phyloP scores from a whole-genome alignment of 2,113 vertebrate species.

The Camelus dromedarius region DNA sequence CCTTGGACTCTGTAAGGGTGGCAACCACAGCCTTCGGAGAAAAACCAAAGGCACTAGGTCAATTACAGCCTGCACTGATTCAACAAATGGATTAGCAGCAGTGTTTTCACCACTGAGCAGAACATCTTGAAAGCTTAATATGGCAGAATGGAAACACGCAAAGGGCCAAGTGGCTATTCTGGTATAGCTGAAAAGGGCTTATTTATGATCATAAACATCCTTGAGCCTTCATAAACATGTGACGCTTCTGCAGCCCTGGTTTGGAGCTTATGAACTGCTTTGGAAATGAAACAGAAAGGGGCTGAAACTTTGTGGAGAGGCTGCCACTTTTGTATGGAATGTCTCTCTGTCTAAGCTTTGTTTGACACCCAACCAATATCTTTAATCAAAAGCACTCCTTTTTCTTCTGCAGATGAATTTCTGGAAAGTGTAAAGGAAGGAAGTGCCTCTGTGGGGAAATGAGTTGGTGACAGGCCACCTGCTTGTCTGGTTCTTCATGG shows the following conservation, averaged over 20 bases:
- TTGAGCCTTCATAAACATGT: background rate
- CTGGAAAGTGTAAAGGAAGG: conserved; percentile 58
- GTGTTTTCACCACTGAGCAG: conserved; percentile 6
- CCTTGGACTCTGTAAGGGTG: conserved; percentile 39
- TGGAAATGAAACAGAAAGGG: conserved; percentile 54
- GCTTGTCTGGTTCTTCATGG: background rate
- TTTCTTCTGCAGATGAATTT: conserved; percentile 52
- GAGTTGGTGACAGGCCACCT: background rate
- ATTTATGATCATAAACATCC: conserved; percentile 35
- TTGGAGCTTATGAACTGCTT: background rate
- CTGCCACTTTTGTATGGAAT: background rate
- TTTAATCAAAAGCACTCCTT: conserved; percentile 67
- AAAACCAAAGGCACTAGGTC: conserved; percentile 68
- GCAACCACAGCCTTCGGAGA: conserved; percentile 77
- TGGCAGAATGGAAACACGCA: conserved; percentile 19
- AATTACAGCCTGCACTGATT: conserved; percentile 61
- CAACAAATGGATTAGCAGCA: conserved; percentile 67
- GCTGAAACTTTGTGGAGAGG: background rate
- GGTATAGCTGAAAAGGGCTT: background rate
- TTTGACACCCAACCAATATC: conserved; percentile 67
- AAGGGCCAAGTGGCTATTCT: background rate
- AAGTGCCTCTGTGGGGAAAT: background rate
- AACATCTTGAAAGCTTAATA: conserved; percentile 3
- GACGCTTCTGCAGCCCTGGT: background rate
- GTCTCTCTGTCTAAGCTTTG: conserved; percentile 48